Conservation (phyloP, 2,888 invertebrate genomes). For the Eudasyphora cyanicolor region DNA sequence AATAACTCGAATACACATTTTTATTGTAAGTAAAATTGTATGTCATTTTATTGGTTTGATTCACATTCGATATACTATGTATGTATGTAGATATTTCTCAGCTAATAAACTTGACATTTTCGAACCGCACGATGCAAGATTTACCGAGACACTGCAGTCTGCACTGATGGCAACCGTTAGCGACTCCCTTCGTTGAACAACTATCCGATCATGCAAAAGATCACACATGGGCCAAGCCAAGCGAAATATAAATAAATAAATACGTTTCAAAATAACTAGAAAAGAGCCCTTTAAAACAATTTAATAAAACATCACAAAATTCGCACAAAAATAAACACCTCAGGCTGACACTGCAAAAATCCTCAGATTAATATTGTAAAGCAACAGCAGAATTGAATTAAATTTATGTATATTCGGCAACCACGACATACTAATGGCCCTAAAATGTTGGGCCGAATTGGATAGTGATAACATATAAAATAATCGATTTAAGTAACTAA, state of each 20-base stretch:
- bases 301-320: constrained; percentile 23
- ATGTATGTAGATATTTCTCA: not conserved
- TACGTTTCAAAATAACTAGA: constrained; percentile 14
- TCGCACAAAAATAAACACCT: constrained; percentile 36
- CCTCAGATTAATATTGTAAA: not conserved
- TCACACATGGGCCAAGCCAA: constrained; percentile 27
- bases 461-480: no score
- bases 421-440: constrained; percentile 23
- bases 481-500: no score
- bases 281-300: constrained; percentile 53
- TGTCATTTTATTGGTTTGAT: not conserved
- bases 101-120: not conserved
- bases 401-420: not conserved
- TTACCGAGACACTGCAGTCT: constrained; percentile 51
- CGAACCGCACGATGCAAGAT: constrained; percentile 36
- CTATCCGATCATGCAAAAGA: constrained; percentile 46
- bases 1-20: no score
- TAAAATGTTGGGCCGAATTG: no score
- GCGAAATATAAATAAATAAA: constrained; percentile 31
- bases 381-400: not conserved
- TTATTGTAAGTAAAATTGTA: not conserved
- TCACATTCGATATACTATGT: not conserved
- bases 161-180: not conserved
- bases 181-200: constrained; percentile 53
- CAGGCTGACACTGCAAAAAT: constrained; percentile 6